Base-by-base conservation (phyloP, 2,113 vertebrate genomes). In the Suncus etruscus region DNA sequence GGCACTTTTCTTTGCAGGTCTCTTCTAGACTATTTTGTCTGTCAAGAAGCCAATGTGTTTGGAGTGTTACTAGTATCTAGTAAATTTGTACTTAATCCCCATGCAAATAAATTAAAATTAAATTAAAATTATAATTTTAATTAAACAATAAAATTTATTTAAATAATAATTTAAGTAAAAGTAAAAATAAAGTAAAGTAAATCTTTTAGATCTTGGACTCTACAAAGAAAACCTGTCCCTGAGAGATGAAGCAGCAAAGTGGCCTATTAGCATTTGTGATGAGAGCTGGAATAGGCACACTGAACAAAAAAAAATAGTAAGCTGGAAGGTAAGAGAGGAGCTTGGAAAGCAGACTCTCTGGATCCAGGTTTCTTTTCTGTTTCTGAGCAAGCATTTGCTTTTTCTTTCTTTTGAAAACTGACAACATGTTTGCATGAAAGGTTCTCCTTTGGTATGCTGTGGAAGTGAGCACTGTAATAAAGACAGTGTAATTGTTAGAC, bases 1-100 rank as follows among this genome's bases (percentile, higher is more conserved):
- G 4, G 39, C 72, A 91, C 85, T 91, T 85, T 51, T 31, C 79
- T 94, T 91, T 93, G 73, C 8, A 54, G 10, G 68, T 91, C 50
- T 96, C 18, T 32, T 94, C 31, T 32, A 76, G 89, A 95, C 74
- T 73, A 45, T 81, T 83, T 83, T 70, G 80, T 63, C 61, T 92
- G 51, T 87, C 45, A 68, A 93, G 86, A 94, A 48, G 27, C 54
- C 39, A 39, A 39, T 29, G 47, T 39, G 39, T 39, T 39, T 39
- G 39, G 39, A 39, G 39, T 39, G 39, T 39, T 39, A n/a, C n/a
- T n/a, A 39, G 39, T 39, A 39, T 39, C 39, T 39, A 39, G 39
- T 39, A 39, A 39, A 39, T 39, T 39, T 39, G 39, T 39, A 39
- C 39, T 39, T 39, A 39, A 39, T 39, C 39, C 39, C 39, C 3